Percentiles rank a stretch among this genome's conserved stretches.
Conservation (phyloP, 1,140 invertebrate genomes). For the Caenorhabditis tropicalis region DNA sequence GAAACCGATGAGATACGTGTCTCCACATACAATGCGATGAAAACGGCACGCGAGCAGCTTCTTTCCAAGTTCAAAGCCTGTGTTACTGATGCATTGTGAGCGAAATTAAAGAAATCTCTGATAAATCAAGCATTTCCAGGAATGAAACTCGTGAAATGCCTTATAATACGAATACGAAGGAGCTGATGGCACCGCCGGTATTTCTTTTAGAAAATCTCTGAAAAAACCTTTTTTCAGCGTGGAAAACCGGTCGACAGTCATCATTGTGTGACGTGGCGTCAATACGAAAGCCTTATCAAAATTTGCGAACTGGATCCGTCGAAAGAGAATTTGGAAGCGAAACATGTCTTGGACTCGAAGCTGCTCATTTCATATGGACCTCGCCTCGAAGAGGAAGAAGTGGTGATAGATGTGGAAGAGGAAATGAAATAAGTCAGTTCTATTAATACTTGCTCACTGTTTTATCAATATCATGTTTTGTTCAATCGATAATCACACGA, state of each 20-base stretch:
- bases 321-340: constrained; percentile 24
- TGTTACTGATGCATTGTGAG: constrained; percentile 23
- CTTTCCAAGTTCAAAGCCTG: neutral
- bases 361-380: neutral
- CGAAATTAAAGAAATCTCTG: neutral
- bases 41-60: neutral
- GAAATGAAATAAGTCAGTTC: neutral
- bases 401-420: neutral
- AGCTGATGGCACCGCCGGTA: constrained; percentile 10
- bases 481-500: too few species aligned
- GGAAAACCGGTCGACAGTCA: constrained; percentile 22
- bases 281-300: constrained; percentile 5
- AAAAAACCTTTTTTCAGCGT: constrained; percentile 2
- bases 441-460: too few species aligned
- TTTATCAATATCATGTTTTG: too few species aligned
- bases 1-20: neutral
- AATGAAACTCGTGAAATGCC: constrained; percentile 26
- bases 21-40: neutral
- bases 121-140: neutral
- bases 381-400: neutral
- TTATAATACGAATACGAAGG: neutral
- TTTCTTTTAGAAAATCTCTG: neutral
- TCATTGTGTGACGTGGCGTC: constrained; percentile 29
- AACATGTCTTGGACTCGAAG: neutral
- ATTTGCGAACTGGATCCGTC: neutral